phyloP scores from a whole-genome alignment of 2,797 vertebrate species.

The Erethizon dorsatum region DNA sequence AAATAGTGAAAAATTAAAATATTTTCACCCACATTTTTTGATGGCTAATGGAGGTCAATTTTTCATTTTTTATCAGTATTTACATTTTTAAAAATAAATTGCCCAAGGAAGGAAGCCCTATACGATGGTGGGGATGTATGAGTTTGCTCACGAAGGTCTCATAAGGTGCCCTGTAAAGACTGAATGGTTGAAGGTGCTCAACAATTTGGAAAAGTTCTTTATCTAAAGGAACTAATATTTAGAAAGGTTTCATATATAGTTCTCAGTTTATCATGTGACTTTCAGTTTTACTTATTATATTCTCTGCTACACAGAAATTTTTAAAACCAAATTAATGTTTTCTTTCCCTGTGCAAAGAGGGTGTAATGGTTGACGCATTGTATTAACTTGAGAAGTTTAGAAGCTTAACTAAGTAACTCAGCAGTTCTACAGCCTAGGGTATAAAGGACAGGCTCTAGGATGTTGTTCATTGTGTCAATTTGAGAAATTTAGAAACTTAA shows the following conservation, averaged over 20 bases:
- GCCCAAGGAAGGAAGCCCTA: neutral
- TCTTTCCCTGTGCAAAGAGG: neutral
- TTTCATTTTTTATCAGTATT: constrained; percentile 37
- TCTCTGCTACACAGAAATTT: neutral
- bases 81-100: neutral
- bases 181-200: neutral
- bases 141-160: neutral
- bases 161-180: neutral
- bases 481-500: neutral
- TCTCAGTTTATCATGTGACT: neutral
- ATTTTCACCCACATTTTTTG: constrained; percentile 34
- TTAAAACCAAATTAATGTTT: neutral
- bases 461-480: neutral
- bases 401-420: neutral
- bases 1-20: constrained; percentile 15
- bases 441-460: neutral
- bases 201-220: neutral
- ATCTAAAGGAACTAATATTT: constrained; percentile 8
- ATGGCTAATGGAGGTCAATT: neutral
- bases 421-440: neutral
- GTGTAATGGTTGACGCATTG: neutral
- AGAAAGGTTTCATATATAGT: neutral
- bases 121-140: neutral
- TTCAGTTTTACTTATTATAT: neutral
- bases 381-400: neutral